phyloP scores from a whole-genome alignment of 1,140 invertebrate species.

The Amphibalanus amphitrite region DNA sequence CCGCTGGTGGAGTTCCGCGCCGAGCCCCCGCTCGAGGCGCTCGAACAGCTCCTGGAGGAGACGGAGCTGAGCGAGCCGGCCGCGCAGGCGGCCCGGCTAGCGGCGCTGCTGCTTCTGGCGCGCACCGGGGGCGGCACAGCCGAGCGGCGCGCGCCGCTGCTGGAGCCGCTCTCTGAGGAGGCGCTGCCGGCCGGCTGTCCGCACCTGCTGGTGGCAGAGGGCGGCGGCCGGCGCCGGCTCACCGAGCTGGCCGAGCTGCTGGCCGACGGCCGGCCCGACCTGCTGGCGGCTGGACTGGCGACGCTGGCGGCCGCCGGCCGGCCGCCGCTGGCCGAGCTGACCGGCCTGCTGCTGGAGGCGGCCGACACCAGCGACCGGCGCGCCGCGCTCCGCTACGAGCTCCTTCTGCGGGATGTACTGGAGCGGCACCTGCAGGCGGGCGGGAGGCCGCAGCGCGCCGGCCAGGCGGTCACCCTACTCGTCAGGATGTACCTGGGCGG shows the following conservation, averaged over 20 bases:
- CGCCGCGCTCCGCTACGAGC: slow-evolving; percentile 5
- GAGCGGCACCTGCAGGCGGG: slow-evolving; percentile 12
- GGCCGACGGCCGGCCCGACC: neutral
- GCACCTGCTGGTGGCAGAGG: neutral
- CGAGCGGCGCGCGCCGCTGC: neutral
- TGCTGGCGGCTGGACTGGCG: neutral
- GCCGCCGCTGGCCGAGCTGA: neutral
- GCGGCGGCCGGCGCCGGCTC: neutral
- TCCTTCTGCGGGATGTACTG: slow-evolving; percentile 6
- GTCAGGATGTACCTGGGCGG: slow-evolving; percentile 15
- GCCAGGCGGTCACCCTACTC: slow-evolving; percentile 12
- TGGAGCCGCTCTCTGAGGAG: neutral
- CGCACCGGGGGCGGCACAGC: no score
- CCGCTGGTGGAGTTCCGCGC: neutral
- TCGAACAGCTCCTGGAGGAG: neutral
- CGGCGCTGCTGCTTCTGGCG: neutral
- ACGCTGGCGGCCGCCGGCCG: neutral
- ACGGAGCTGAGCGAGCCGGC: neutral
- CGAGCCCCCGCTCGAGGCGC: neutral
- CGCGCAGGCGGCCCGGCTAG: neutral
- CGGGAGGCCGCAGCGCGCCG: slow-evolving; percentile 11
- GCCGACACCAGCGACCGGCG: slow-evolving; percentile 5
- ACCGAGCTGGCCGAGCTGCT: neutral
- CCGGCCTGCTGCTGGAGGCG: slow-evolving; percentile 3
- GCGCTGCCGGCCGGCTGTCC: neutral